Conservation (phyloP, 2,797 vertebrate species). For the Staurois parvus region DNA sequence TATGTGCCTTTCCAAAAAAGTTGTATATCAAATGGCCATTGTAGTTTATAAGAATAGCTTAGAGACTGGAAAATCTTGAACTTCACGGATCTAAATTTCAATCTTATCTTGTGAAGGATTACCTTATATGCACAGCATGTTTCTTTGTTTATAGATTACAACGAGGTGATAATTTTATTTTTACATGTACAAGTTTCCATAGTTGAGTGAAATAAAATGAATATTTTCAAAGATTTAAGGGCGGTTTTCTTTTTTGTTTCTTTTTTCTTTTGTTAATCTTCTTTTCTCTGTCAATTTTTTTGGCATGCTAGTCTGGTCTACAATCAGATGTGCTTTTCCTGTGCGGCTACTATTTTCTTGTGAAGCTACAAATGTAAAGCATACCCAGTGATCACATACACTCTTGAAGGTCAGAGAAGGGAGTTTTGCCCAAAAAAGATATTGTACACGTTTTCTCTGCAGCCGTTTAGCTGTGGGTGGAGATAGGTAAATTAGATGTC, state of each 20-base stretch:
- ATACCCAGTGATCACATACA: background rate
- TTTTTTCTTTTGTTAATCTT: background rate
- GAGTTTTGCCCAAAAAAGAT: constrained; percentile 5
- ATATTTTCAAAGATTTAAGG: background rate
- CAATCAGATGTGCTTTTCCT: background rate
- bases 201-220: background rate
- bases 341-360: background rate
- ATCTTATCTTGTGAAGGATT: background rate
- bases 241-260: too few species aligned
- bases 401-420: background rate
- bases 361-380: background rate
- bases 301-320: constrained; percentile 5
- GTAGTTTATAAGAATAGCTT: too few species aligned
- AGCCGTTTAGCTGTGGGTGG: background rate
- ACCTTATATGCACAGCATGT: background rate
- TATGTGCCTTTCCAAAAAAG: too few species aligned
- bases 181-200: background rate
- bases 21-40: too few species aligned
- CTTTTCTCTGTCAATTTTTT: background rate
- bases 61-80: background rate
- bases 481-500: constrained; percentile 21
- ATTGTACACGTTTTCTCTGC: background rate
- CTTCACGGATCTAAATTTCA: background rate
- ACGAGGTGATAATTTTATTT: background rate
- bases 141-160: background rate